phyloP scores from a whole-genome alignment of 2,888 invertebrate species.

The Callimorpha dominula region DNA sequence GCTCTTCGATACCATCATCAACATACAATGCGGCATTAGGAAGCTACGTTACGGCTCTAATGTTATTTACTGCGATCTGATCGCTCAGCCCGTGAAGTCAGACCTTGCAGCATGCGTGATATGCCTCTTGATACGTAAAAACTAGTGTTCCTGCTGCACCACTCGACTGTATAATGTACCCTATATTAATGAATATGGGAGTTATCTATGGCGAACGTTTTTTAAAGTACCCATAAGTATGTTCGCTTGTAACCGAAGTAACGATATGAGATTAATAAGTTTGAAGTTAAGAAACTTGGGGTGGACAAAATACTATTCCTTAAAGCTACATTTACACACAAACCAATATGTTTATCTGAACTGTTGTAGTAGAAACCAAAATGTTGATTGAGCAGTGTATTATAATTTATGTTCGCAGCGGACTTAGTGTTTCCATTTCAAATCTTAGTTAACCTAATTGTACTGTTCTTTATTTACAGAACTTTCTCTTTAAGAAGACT shows the following conservation, averaged over 20 bases:
- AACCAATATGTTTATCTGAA: neutral
- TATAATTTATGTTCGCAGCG: too few species aligned
- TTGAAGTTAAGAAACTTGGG: neutral
- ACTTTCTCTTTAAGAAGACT: too few species aligned
- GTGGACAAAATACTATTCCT: neutral
- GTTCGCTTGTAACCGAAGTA: neutral
- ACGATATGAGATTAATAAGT: neutral
- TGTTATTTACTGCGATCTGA: constrained; percentile 50
- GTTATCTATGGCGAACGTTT: neutral
- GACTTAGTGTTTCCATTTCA: too few species aligned
- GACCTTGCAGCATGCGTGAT: constrained; percentile 41
- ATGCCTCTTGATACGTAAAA: constrained; percentile 34
- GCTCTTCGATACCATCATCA: constrained; percentile 37
- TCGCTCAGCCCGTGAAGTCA: constrained; percentile 32
- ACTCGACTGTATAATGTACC: constrained; percentile 29
- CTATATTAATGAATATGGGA: constrained; percentile 19
- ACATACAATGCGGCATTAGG: constrained; percentile 40
- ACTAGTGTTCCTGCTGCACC: constrained; percentile 28
- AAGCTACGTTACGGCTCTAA: constrained; percentile 29
- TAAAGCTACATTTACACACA: neutral
- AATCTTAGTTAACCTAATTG: too few species aligned
- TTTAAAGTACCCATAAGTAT: neutral
- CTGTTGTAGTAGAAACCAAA: neutral
- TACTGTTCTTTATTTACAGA: too few species aligned
- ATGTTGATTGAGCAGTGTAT: too few species aligned